phyloP scores from a whole-genome alignment of 2,888 invertebrate genomes.

The Drosophila algonquin region DNA sequence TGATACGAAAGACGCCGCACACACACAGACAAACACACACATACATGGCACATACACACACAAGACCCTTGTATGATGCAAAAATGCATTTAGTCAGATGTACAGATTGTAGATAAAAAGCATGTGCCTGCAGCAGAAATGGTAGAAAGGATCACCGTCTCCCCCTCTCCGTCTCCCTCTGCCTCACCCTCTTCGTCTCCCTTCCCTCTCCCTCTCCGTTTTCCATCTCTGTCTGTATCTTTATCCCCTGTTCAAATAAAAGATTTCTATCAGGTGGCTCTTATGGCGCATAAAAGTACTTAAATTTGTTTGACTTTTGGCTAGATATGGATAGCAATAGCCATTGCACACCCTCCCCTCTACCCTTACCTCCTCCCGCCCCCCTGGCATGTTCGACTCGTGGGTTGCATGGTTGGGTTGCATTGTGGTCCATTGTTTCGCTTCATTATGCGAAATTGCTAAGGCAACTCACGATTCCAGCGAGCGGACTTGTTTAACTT shows the following conservation, averaged over 20 bases:
- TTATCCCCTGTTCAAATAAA: conserved; percentile 63
- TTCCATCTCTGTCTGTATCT: conserved; percentile 1
- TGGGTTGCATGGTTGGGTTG: not conserved
- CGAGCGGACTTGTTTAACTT: conserved; percentile 39
- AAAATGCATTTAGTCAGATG: conserved; percentile 67
- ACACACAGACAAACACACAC: conserved; percentile 27
- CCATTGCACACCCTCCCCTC: not conserved
- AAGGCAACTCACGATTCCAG: conserved; percentile 41
- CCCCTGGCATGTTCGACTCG: not conserved
- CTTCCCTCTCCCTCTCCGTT: no score
- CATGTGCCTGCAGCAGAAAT: conserved; percentile 50
- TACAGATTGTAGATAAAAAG: conserved; percentile 60
- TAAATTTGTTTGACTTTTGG: conserved; percentile 75
- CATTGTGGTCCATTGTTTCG: conserved; percentile 13
- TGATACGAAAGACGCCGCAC: conserved; percentile 64
- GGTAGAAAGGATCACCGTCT: no score
- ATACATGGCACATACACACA: conserved; percentile 20
- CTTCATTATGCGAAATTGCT: conserved; percentile 55
- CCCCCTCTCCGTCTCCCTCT: no score
- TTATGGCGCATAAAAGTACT: conserved; percentile 78
- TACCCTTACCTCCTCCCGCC: no score
- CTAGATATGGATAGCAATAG: conserved; percentile 28
- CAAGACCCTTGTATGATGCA: conserved; percentile 42
- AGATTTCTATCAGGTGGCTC: conserved; percentile 78
- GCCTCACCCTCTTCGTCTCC: no score